phyloP scores from a whole-genome alignment of 2,888 invertebrate species.

The Lepidonotus clava region DNA sequence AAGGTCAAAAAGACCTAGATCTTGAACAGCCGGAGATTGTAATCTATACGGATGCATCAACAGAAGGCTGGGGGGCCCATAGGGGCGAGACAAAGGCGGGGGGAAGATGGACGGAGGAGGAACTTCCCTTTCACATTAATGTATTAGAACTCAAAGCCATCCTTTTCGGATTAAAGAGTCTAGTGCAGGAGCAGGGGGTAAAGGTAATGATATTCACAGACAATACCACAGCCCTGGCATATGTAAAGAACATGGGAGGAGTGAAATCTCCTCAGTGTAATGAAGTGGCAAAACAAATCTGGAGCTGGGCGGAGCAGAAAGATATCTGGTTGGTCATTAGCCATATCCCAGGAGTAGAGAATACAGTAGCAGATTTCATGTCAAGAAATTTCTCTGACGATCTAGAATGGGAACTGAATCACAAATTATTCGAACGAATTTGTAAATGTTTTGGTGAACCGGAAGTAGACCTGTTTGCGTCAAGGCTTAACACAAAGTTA shows the following conservation, averaged over 20 bases:
- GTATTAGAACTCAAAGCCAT: constrained; percentile 17
- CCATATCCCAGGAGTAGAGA: not conserved
- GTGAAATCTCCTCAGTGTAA: not conserved
- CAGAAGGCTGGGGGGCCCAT: not conserved
- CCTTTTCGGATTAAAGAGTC: not conserved
- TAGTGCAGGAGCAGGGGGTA: not conserved
- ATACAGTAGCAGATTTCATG: not conserved
- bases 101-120: not conserved
- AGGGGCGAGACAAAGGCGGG: too few species aligned
- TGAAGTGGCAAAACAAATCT: not conserved
- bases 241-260: not conserved
- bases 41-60: not conserved
- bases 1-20: not conserved
- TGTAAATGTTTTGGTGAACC: not conserved
- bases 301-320: constrained; percentile 13
- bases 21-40: not conserved
- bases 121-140: not conserved
- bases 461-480: constrained; percentile 13
- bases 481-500: not conserved
- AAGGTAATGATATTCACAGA: not conserved
- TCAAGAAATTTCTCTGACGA: constrained; percentile 1
- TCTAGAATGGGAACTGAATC: not conserved
- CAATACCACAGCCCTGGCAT: constrained; percentile 7
- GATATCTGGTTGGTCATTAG: not conserved
- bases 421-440: not conserved